Base-by-base conservation (phyloP, 2,888 invertebrate genomes). In the Coleophora flavipennella region DNA sequence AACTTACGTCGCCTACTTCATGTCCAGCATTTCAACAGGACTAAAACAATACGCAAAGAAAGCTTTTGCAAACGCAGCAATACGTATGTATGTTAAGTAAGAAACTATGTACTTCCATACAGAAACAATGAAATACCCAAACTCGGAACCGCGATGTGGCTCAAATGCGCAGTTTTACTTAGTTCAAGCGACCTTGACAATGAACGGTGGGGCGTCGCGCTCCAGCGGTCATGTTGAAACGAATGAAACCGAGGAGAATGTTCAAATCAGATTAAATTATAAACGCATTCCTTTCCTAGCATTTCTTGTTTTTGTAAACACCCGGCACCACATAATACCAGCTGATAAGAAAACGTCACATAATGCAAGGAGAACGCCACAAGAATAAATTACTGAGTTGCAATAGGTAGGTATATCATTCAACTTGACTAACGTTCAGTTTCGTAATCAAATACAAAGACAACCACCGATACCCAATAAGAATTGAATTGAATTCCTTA, bases 201-300 rank as follows among this genome's bases (percentile, higher is more conserved):
- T 83, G 81, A 80, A 81, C 74, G 77, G 57, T 57, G 66, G 73
- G 71, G 70, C 71, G 79, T 67, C 73, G 66, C 76, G 78, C 79
- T 72, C 63, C 66, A 67, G 67, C 70, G 67, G 68, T 77, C 77
- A 76, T 73, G 69, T 69, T 73, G 70, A 65, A 74, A 70, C 65
- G 55, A 74, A 70, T 65, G 55, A 59, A 65, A 70, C 64, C 62
- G 65, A 60, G 62, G 62, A 73, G 67, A 68, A 58, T 73, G 68
- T 72, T 74, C 62, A 65, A 78, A 76, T 71, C 73, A 60, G 70
- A 66, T 71, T 60, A 55, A 66, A 76, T 77, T 76, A 69, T 59
- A 46, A 55, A 65, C 68, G 73, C 76, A 67, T 74, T 71, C 69
- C 50, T 56, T 43, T 49, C 49, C 50, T 53, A 37, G 31, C 32